A percentile compares a stretch with the other conserved stretches of the same genome.
Conservation (phyloP, 2,113 vertebrate species). For the Podiceps cristatus region DNA sequence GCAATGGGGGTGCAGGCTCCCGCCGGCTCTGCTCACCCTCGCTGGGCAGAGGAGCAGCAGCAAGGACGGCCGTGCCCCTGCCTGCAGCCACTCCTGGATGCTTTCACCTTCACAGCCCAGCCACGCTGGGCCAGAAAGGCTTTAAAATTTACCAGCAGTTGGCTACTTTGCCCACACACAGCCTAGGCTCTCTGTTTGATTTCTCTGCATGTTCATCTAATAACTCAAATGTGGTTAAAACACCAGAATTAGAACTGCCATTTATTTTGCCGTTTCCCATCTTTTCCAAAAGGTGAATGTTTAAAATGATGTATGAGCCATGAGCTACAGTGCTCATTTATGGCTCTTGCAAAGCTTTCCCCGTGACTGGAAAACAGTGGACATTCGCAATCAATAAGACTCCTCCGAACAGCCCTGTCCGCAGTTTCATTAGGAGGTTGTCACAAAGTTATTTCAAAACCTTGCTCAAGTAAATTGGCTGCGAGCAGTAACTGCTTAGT, state of each 20-base stretch:
- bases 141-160: not conserved
- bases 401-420: not conserved
- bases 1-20: fast-evolving
- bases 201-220: not conserved
- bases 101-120: not conserved
- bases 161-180: not conserved
- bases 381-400: not conserved
- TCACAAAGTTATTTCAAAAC: slow-evolving; percentile 13
- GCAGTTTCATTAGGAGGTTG: not conserved
- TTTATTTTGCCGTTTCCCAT: not conserved
- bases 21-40: not conserved
- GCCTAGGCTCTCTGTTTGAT: not conserved
- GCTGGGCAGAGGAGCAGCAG: not conserved
- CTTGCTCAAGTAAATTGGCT: not conserved
- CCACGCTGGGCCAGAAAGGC: not conserved
- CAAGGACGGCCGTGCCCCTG: not conserved
- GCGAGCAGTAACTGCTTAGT: not conserved
- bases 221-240: not conserved
- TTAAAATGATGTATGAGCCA: not conserved
- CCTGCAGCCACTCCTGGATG: fast-evolving
- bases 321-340: not conserved
- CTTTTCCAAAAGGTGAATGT: not conserved
- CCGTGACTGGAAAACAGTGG: not conserved
- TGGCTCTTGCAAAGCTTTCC: not conserved
- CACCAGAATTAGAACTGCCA: not conserved